Percentiles rank a stretch among this genome's conserved stretches.
phyloP scores from a whole-genome alignment of 37 sponge, comb jelly and placozoan genomes.

The Theonella swinhoei region DNA sequence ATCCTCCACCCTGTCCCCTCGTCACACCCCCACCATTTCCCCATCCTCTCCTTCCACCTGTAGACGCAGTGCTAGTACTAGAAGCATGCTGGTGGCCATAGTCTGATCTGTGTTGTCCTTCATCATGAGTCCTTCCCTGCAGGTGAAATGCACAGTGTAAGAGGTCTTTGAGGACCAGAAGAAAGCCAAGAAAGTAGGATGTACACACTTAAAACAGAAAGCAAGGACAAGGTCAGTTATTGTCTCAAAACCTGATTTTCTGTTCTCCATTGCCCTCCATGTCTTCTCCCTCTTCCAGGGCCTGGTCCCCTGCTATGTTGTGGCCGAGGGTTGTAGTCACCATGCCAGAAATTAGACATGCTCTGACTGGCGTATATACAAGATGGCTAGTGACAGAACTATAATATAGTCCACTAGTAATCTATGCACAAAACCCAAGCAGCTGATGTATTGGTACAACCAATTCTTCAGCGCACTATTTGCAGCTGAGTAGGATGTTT shows the following conservation, averaged over 20 bases:
- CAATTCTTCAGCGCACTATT: neutral
- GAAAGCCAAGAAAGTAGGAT: no score
- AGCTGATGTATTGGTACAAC: no score
- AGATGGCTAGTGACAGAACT: neutral
- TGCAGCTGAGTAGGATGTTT: neutral
- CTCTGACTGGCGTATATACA: neutral
- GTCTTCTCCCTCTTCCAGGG: neutral
- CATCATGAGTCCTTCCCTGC: no score
- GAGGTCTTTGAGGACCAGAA: no score
- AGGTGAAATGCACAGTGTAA: no score
- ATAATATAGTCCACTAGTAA: neutral
- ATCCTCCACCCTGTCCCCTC: neutral
- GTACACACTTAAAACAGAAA: neutral
- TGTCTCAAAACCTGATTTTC: neutral
- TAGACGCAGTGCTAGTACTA: neutral
- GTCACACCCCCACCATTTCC: neutral
- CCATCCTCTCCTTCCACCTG: neutral
- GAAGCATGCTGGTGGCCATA: no score
- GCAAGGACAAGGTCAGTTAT: neutral
- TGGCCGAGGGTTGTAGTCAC: neutral
- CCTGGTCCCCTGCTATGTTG: neutral
- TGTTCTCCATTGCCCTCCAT: neutral
- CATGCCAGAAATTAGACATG: neutral
- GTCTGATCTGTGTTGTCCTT: no score
- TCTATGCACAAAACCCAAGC: no score